Conservation (phyloP, 2,797 vertebrate species). For the Pipistrellus pygmaeus region DNA sequence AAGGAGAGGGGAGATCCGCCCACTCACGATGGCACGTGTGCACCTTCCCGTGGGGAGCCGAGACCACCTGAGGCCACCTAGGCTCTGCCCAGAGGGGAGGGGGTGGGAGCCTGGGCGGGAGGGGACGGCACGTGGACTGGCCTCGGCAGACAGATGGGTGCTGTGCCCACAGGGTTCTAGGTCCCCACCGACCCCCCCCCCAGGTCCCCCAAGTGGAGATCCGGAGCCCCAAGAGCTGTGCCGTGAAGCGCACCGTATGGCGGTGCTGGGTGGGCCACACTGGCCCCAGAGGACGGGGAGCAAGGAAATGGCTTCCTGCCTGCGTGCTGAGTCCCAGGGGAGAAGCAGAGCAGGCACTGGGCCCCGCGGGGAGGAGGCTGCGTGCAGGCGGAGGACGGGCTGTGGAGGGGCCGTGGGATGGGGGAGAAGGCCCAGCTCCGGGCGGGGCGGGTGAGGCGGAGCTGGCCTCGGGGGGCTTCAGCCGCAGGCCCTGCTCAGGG, state of each 20-base stretch:
- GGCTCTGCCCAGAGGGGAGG: too few species aligned
- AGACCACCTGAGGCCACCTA: accelerated
- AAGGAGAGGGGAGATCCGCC: background rate
- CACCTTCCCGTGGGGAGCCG: background rate
- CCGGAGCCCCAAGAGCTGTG: too few species aligned
- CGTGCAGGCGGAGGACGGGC: background rate
- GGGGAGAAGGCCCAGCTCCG: background rate
- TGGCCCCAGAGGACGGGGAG: too few species aligned
- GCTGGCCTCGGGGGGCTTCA: accelerated
- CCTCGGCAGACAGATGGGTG: background rate
- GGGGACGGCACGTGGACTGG: accelerated
- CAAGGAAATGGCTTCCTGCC: background rate
- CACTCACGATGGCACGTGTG: accelerated
- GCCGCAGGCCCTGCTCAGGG: background rate
- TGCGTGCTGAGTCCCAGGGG: too few species aligned
- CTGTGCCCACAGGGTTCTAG: background rate
- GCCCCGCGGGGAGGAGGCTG: background rate
- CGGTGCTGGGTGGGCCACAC: too few species aligned
- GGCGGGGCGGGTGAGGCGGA: background rate
- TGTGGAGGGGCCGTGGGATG: too few species aligned
- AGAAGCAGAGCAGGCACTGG: accelerated
- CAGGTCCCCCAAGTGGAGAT: background rate
- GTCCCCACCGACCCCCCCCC: background rate
- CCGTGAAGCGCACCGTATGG: too few species aligned
- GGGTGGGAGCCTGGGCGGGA: accelerated